Conservation (phyloP, 1,140 invertebrate genomes). For the Calliphora vicina region DNA sequence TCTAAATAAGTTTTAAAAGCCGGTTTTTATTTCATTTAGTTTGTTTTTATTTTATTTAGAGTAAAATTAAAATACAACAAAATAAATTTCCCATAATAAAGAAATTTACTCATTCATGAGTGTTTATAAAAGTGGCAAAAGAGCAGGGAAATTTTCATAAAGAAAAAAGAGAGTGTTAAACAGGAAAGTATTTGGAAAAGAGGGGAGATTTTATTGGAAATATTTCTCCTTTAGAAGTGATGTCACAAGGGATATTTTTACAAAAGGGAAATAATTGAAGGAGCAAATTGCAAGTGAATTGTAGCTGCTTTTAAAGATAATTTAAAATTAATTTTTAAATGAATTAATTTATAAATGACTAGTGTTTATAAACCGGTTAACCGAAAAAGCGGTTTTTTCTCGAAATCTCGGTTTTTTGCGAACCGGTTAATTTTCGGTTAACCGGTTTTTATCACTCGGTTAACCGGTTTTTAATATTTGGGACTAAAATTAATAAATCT, state of each 20-base stretch:
- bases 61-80: not conserved
- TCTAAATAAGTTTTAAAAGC: not conserved
- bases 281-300: no score
- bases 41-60: not conserved
- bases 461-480: no score
- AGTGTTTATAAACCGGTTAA: no score
- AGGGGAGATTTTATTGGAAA: not conserved
- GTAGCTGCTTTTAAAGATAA: no score
- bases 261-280: not conserved
- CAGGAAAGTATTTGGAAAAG: not conserved
- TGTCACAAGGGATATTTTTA: slow-evolving; percentile 1
- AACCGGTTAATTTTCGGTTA: no score
- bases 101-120: slow-evolving; percentile 21
- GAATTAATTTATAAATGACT: no score
- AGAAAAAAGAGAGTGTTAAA: not conserved
- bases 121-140: no score
- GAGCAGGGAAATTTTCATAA: not conserved
- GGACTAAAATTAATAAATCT: no score
- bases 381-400: no score
- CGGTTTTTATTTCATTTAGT: not conserved
- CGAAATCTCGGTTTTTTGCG: no score
- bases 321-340: no score
- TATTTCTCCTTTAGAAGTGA: slow-evolving; percentile 20
- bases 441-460: no score
- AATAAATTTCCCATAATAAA: slow-evolving; percentile 24